Base-by-base conservation (phyloP, 1,140 invertebrate genomes). In the Drosophila biarmipes region DNA sequence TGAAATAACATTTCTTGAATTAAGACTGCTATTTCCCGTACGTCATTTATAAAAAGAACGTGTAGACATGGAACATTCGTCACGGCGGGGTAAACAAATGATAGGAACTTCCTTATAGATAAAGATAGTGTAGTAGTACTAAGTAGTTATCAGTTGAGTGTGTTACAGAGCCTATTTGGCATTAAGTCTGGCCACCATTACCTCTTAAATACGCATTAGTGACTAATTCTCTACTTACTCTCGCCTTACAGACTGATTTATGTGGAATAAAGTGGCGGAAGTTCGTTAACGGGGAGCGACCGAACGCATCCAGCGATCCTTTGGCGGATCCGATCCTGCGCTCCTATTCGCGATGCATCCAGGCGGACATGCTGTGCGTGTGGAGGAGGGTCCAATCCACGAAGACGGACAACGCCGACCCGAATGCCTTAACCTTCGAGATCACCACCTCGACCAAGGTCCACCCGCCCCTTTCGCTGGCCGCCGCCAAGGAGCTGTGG, bases 201-300 rank as follows among this genome's bases (percentile, higher is more conserved):
- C 21, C 15, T 37, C 31, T 62, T 34, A 66, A 64, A 52, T 45
- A 38, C 42, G 34, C 34, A 69, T 49, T 38, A 31, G 53, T 52
- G 19, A 63, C 38, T 45, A 46, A 73, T 34, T 54, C 6, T 31
- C 34, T 37, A 8, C 10, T 43, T 15, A 40, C 38, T 40, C 38
- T 40, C 38, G 6, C 1, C 15, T 81, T 80, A 4, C 94, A 99
- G 98, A 99, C 98, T 93, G 98, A 99, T 94, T 95, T 99, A 90
- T 98, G 97, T 94, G 98, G 98, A 90, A 99, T 99, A 93, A 98
- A 99, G 97, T 99, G 98, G 98, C 97, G 97, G 94, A 98, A 97
- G 92, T 97, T 96, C 94, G 95, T 96, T 91, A 96, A 96, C 91
- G 93, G 94, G 64, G 93, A 93, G 80, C 93, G 94, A 79, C 92